phyloP scores from a whole-genome alignment of 64 coral and sea anemone genomes.

The Anthopleura sola region DNA sequence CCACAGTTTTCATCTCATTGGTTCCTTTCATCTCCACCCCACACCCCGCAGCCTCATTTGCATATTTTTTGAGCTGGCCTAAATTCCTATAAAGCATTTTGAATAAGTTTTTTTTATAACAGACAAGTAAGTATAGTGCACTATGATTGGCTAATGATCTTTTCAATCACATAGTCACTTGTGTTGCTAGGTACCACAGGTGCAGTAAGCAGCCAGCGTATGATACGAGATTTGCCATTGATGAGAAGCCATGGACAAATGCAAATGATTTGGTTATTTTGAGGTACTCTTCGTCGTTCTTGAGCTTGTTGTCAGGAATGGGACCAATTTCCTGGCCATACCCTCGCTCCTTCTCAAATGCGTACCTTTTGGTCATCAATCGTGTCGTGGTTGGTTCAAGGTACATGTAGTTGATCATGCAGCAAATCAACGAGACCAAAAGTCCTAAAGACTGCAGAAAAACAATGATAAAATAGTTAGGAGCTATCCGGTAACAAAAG shows the following conservation, averaged over 20 bases:
- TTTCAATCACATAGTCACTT: background rate
- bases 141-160: background rate
- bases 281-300: constrained; percentile 55
- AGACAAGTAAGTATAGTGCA: background rate
- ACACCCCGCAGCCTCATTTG: no score
- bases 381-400: constrained; percentile 54
- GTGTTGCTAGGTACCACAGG: constrained; percentile 54
- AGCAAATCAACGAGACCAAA: constrained; percentile 34
- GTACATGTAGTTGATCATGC: constrained; percentile 58
- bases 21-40: no score
- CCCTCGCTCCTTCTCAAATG: constrained; percentile 67
- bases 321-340: constrained; percentile 71
- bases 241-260: constrained; percentile 64
- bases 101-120: no score
- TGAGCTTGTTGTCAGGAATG: constrained; percentile 30
- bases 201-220: constrained; percentile 68
- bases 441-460: constrained; percentile 48
- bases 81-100: no score
- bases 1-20: no score
- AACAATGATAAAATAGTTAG: background rate
- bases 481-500: background rate
- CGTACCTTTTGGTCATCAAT: constrained; percentile 60
- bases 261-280: constrained; percentile 57
- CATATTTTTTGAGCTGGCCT: no score
- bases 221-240: constrained; percentile 62